Evolutionary conservation across 2,888 invertebrate genomes (phyloP).

Genomic region (Ectemnius cavifrons): DNA sequence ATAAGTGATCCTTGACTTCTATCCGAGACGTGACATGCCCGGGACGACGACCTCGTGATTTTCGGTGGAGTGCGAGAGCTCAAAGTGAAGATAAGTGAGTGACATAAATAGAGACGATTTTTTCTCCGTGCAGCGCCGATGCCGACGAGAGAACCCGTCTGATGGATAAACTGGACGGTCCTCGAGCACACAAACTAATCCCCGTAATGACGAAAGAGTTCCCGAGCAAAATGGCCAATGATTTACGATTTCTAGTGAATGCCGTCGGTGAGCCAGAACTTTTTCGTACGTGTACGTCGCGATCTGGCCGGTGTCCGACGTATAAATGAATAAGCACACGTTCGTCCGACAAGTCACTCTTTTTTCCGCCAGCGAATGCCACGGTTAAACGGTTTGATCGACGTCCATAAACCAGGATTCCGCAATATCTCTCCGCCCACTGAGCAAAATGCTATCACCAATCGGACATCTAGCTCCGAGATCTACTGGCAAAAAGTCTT

Average conservation of each 20-base stretch:
- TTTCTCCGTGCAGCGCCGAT: neutral
- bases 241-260: neutral
- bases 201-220: conserved; percentile 11
- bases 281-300: conserved; percentile 1
- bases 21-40: too few species aligned
- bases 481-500: too few species aligned
- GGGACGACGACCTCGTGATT: conserved; percentile 9
- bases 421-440: neutral
- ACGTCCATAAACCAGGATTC: neutral
- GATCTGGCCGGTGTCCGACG: neutral
- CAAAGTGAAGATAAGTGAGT: conserved; percentile 8
- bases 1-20: neutral
- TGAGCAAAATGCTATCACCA: too few species aligned
- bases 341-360: neutral
- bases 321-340: neutral
- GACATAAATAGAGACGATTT: conserved; percentile 12
- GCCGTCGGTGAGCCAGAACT: neutral
- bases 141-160: neutral
- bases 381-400: neutral
- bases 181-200: conserved; percentile 2
- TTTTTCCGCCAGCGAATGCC: neutral
- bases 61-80: neutral
- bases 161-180: neutral
- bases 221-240: neutral
- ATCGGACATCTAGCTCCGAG: too few species aligned